These are phyloP conservation scores for Drosophila testacea DNA, from an alignment of 2,888 invertebrate species.

Conservation along the genomic window DNA sequence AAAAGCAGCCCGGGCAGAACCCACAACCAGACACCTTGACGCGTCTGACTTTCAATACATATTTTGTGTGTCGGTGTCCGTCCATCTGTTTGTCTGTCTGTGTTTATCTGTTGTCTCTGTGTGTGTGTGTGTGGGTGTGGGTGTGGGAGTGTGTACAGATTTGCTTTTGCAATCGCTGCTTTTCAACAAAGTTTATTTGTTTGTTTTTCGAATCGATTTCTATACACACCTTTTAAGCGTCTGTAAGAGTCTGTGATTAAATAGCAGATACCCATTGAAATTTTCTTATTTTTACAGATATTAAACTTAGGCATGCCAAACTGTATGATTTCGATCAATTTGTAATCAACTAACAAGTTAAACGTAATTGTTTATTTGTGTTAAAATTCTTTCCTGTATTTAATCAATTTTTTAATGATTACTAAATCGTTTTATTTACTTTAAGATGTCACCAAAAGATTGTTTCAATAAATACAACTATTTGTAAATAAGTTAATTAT, in stretches of 20 bases:
- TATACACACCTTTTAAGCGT: neutral
- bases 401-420: too few species aligned
- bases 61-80: conserved; percentile 1
- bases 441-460: too few species aligned
- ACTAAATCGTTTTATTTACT: too few species aligned
- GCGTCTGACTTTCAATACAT: conserved; percentile 25
- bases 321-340: too few species aligned
- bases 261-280: neutral
- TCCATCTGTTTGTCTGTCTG: neutral
- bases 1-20: conserved; percentile 12
- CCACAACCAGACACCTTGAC: conserved; percentile 45
- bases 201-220: conserved; percentile 39
- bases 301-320: too few species aligned
- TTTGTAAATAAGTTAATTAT: too few species aligned
- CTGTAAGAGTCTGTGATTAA: neutral
- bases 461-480: too few species aligned
- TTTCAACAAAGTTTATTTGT: conserved; percentile 57
- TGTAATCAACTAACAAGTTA: too few species aligned
- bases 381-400: too few species aligned
- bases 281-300: too few species aligned
- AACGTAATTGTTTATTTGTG: too few species aligned
- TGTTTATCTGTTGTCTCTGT: conserved; percentile 12
- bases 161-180: conserved; percentile 50
- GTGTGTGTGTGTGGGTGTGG: neutral
- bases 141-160: conserved; percentile 7